phyloP scores from a whole-genome alignment of 2,797 vertebrate species.

The Galago senegalensis region DNA sequence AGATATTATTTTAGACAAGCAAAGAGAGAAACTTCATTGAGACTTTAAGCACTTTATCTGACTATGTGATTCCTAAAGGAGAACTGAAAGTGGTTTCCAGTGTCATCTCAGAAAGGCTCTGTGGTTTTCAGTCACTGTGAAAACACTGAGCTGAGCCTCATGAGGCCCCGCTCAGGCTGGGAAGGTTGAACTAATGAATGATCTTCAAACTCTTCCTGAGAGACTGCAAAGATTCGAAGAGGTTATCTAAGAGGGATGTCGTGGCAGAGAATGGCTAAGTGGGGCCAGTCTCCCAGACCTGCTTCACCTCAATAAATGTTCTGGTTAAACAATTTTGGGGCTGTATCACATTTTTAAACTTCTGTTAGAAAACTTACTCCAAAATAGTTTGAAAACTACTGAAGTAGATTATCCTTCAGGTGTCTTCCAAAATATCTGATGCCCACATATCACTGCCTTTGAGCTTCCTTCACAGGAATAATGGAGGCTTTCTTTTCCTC shows the following conservation, averaged over 20 bases:
- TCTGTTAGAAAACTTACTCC: conserved; percentile 41
- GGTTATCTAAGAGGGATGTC: neutral
- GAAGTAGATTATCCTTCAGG: neutral
- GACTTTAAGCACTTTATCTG: neutral
- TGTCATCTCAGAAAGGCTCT: neutral
- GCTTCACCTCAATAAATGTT: neutral
- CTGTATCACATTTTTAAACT: conserved; percentile 30
- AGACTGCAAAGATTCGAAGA: neutral
- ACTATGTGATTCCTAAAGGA: neutral
- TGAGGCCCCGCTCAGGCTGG: neutral
- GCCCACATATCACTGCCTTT: conserved; percentile 3
- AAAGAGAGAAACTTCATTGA: neutral
- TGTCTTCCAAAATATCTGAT: conserved; percentile 20
- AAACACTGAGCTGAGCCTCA: neutral
- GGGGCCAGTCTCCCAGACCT: neutral
- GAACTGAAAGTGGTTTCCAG: neutral
- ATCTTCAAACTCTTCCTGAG: neutral
- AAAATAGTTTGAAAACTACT: conserved; percentile 34
- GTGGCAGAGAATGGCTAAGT: neutral
- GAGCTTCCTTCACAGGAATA: conserved; percentile 66
- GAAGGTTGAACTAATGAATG: neutral
- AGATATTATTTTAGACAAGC: conserved; percentile 11
- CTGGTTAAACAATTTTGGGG: conserved; percentile 8
- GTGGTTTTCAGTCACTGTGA: neutral
- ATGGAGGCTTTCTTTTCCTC: conserved; percentile 63